Evolutionary conservation across 2,797 vertebrate genomes (phyloP).

Genomic region (Sarcophilus harrisii): DNA sequence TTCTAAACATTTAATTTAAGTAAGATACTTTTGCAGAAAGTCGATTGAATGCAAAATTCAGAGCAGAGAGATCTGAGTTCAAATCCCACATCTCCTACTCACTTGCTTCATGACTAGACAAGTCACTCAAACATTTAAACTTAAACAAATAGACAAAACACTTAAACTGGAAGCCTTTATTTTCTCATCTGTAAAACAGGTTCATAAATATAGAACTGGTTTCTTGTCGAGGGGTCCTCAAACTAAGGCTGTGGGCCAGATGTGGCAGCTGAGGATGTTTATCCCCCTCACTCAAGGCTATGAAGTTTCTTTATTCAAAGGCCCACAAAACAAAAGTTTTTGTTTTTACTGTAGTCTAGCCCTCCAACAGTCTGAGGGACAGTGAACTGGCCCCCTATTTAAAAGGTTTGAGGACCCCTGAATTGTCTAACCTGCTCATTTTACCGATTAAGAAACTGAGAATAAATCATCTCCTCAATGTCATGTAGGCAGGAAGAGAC

Average conservation of each 20-base stretch:
- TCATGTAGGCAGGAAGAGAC: neutral
- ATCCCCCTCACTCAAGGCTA: too few species aligned
- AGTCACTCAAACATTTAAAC: neutral
- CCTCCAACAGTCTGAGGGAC: too few species aligned
- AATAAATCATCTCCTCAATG: neutral
- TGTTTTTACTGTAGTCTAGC: too few species aligned
- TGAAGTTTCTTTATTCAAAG: too few species aligned
- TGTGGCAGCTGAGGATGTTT: too few species aligned
- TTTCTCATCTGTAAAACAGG: neutral
- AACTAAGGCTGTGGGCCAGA: too few species aligned
- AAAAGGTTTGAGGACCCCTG: too few species aligned
- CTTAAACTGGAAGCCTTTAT: neutral
- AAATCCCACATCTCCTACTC: neutral
- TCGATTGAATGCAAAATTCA: neutral
- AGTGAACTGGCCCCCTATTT: too few species aligned
- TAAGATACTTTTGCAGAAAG: neutral
- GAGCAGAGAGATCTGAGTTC: neutral
- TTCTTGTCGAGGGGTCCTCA: too few species aligned
- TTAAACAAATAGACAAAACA: too few species aligned
- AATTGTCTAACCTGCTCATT: neutral
- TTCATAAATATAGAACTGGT: neutral
- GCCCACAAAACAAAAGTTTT: too few species aligned
- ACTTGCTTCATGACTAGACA: neutral
- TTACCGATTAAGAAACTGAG: neutral
- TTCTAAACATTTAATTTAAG: constrained; percentile 8